These are phyloP conservation scores for Balaenoptera acutorostrata DNA, from an alignment of 2,113 vertebrate genomes.

Conservation along the genomic window DNA sequence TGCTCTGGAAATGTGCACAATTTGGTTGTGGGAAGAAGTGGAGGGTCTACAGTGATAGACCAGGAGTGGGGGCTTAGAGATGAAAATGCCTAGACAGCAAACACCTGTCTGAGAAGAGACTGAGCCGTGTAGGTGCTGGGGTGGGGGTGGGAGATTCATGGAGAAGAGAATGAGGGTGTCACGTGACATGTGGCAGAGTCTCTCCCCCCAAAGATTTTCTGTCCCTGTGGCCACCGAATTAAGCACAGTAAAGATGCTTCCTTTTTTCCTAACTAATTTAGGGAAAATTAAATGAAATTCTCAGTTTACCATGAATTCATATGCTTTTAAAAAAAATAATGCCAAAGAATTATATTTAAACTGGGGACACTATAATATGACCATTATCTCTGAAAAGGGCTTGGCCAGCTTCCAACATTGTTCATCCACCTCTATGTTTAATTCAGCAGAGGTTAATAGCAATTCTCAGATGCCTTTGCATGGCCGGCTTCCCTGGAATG, in stretches of 20 bases:
- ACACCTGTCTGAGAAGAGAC: not conserved
- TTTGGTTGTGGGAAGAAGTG: not conserved
- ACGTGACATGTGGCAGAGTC: not conserved
- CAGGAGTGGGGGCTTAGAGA: not conserved
- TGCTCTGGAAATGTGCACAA: not conserved
- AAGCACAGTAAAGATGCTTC: not conserved
- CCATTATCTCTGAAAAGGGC: constrained; percentile 53
- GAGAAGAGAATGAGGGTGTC: not conserved
- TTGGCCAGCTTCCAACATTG: constrained; percentile 64
- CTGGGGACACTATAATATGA: constrained; percentile 35
- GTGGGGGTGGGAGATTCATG: not conserved
- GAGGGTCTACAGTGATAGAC: no score
- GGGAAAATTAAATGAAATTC: constrained; percentile 13
- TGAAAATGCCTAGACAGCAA: rapidly evolving
- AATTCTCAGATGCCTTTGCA: not conserved
- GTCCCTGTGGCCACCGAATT: not conserved
- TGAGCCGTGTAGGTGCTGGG: rapidly evolving
- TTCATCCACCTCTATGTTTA: constrained; percentile 1
- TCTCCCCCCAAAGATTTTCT: not conserved
- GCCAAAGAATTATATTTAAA: constrained; percentile 30
- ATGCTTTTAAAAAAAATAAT: not conserved
- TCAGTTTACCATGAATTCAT: constrained; percentile 25
- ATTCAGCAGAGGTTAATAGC: constrained; percentile 58
- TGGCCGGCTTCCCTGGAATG: not conserved
- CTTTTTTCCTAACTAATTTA: not conserved